phyloP scores from a whole-genome alignment of 2,797 vertebrate species.

The Bryconaethiops microstoma region DNA sequence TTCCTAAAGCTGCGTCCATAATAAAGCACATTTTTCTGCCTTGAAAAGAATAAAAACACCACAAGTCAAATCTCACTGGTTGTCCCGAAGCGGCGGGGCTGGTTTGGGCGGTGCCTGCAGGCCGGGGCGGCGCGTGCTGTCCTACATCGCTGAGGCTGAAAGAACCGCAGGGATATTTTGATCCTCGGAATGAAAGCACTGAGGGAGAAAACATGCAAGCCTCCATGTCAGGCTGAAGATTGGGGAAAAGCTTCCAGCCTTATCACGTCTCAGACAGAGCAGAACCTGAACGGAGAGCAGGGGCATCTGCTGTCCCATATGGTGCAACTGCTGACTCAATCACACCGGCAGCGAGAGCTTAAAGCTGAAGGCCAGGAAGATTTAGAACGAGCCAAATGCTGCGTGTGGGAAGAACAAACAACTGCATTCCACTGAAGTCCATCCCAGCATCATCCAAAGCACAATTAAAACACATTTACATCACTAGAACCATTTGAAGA shows the following conservation, averaged over 20 bases:
- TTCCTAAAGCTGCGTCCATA: background rate
- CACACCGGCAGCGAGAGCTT: constrained; percentile 42
- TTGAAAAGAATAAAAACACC: constrained; percentile 3
- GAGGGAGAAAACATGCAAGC: constrained; percentile 68
- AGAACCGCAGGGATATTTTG: constrained; percentile 3
- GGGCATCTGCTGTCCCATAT: constrained; percentile 60
- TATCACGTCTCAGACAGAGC: constrained; percentile 47
- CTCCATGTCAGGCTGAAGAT: constrained; percentile 44
- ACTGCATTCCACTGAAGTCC: constrained; percentile 64
- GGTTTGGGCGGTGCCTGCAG: background rate
- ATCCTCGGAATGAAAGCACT: background rate
- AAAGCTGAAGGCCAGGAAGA: constrained; percentile 32
- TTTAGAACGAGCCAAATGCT: constrained; percentile 42
- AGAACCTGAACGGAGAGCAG: constrained; percentile 40
- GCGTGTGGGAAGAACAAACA: constrained; percentile 44
- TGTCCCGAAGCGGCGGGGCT: background rate
- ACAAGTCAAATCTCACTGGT: background rate
- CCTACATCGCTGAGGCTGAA: constrained; percentile 14
- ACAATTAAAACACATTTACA: background rate
- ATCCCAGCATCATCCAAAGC: constrained; percentile 53
- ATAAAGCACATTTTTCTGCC: background rate
- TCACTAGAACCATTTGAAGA: background rate
- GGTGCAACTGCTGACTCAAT: constrained; percentile 52
- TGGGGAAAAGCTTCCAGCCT: constrained; percentile 23
- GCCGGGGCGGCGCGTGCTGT: background rate